Percentiles rank a stretch among this genome's conserved stretches.
These are phyloP conservation scores for human (Homo sapiens) DNA, from an alignment of 2,113 vertebrate genomes.

Conservation along the genomic window GRCh38 chr3:149814501-149815000, in stretches of 20 bases:
- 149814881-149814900: neutral
- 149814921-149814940: neutral
- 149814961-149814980: neutral
- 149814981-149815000: neutral
- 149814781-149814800: neutral
- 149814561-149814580: neutral
- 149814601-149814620: slow-evolving; percentile 15
- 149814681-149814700: neutral
- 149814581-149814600: neutral
- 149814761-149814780: neutral
- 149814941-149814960: neutral
- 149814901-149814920: slow-evolving; percentile 1
- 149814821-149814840: slow-evolving; percentile 13
- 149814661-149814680: slow-evolving; percentile 29
- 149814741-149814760: neutral
- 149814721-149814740: neutral
- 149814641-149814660: neutral
- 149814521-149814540: neutral
- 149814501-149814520: neutral
- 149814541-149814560: neutral
- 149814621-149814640: slow-evolving; percentile 32
- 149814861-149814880: neutral
- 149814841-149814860: neutral
- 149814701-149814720: neutral
- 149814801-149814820: neutral